A percentile compares a stretch with the other conserved stretches of the same genome.
phyloP scores from a whole-genome alignment of 2,888 invertebrate genomes.

The Eubasilissa splendida region DNA sequence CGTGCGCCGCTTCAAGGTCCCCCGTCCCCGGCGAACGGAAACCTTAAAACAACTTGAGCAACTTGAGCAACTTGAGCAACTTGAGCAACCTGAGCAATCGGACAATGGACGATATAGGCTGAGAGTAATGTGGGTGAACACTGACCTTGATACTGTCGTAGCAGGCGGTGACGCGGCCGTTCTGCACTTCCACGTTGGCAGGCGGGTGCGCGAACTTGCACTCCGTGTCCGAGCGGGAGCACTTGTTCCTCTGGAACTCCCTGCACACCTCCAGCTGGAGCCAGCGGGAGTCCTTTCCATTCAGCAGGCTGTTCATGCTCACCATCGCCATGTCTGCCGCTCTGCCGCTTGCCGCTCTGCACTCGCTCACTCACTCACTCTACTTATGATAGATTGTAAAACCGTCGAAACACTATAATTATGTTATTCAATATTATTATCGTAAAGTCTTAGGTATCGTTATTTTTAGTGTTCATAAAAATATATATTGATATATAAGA shows the following conservation, averaged over 20 bases:
- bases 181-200: constrained; percentile 99
- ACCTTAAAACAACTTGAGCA: not conserved
- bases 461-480: constrained; percentile 54
- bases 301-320: constrained; percentile 96
- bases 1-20: not conserved
- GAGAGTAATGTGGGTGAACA: constrained; percentile 52
- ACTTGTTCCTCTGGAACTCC: constrained; percentile 99
- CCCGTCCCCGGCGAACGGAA: not conserved
- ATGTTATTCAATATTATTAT: constrained; percentile 41
- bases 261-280: constrained; percentile 99
- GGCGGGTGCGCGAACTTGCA: constrained; percentile 99
- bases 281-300: constrained; percentile 99
- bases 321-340: constrained; percentile 81
- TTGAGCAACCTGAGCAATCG: too few species aligned
- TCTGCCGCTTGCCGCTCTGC: constrained; percentile 17
- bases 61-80: too few species aligned
- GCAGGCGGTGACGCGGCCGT: constrained; percentile 99
- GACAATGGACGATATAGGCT: not conserved
- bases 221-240: constrained; percentile 98
- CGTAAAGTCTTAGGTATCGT: constrained; percentile 49
- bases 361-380: constrained; percentile 23
- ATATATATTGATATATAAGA: constrained; percentile 54
- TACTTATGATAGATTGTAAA: constrained; percentile 23
- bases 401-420: constrained; percentile 34
- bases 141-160: constrained; percentile 99